Evolutionary conservation across 2,888 invertebrate species (phyloP).

Genomic region (Drosophila subquinaria): DNA sequence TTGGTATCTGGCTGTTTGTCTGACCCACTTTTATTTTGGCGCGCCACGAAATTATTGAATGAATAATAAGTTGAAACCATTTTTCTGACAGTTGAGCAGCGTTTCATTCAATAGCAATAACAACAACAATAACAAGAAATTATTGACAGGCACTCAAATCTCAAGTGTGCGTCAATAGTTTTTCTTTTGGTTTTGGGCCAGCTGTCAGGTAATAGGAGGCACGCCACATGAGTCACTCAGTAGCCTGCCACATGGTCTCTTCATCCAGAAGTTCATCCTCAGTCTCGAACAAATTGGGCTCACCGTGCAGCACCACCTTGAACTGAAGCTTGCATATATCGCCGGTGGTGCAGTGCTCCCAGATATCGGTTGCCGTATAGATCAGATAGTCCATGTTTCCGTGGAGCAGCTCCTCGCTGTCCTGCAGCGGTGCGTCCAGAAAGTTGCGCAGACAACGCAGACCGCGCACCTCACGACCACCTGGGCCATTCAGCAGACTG

Average conservation of each 20-base stretch:
- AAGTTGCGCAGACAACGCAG: slow-evolving; percentile 54
- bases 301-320: slow-evolving; percentile 50
- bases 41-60: slow-evolving; percentile 71
- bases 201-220: slow-evolving; percentile 34
- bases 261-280: background rate
- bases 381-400: slow-evolving; percentile 58
- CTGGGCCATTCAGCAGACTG: slow-evolving; percentile 24
- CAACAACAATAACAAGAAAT: slow-evolving; percentile 30
- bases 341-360: slow-evolving; percentile 22
- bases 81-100: slow-evolving; percentile 65
- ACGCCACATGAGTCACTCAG: slow-evolving; percentile 39
- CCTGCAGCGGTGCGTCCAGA: slow-evolving; percentile 47
- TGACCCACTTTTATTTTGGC: slow-evolving; percentile 64
- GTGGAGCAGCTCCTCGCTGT: slow-evolving; percentile 46
- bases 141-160: slow-evolving; percentile 75
- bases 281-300: slow-evolving; percentile 50
- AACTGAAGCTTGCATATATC: slow-evolving; percentile 25
- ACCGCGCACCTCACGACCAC: slow-evolving; percentile 40
- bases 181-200: slow-evolving; percentile 29
- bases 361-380: slow-evolving; percentile 45
- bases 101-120: slow-evolving; percentile 48
- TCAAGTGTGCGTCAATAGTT: slow-evolving; percentile 67
- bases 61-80: slow-evolving; percentile 57
- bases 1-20: slow-evolving; percentile 32
- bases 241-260: background rate